Conservation (phyloP, 2,888 invertebrate genomes). For the Caenorhabditis sp. region DNA sequence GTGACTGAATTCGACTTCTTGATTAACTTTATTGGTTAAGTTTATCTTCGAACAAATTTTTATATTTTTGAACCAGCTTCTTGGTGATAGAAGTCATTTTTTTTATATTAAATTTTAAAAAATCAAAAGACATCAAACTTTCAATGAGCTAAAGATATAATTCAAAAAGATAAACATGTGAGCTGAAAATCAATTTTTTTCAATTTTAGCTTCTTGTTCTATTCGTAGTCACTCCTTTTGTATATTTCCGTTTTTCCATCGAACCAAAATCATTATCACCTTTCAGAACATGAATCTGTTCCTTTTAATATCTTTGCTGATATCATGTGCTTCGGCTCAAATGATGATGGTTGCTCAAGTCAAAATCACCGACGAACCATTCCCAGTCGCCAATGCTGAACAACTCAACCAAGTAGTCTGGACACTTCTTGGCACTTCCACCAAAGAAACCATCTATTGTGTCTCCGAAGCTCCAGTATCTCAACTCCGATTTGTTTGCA, state of each 20-base stretch:
- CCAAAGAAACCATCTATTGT: slow-evolving; percentile 56
- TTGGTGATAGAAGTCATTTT: too few relatives aligned
- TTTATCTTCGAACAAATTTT: too few relatives aligned
- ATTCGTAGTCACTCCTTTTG: not conserved
- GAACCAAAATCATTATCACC: not conserved
- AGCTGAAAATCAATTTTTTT: too few relatives aligned
- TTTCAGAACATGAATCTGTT: slow-evolving; percentile 30
- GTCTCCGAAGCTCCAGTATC: slow-evolving; percentile 64
- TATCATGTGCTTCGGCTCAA: slow-evolving; percentile 24
- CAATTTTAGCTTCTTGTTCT: too few relatives aligned
- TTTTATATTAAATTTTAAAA: too few relatives aligned
- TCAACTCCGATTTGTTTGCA: slow-evolving; percentile 68
- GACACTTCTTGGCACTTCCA: slow-evolving; percentile 65
- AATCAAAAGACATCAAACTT: too few relatives aligned
- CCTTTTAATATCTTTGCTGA: slow-evolving; percentile 13
- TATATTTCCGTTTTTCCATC: not conserved
- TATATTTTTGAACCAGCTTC: too few relatives aligned
- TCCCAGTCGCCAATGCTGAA: slow-evolving; percentile 65
- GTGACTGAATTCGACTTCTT: too few relatives aligned
- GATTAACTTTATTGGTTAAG: too few relatives aligned
- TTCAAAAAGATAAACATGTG: too few relatives aligned
- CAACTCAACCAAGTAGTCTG: slow-evolving; percentile 67
- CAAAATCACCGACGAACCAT: slow-evolving; percentile 67
- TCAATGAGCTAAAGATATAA: too few relatives aligned
- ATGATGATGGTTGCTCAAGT: slow-evolving; percentile 59